Evolutionary conservation across 1,140 invertebrate genomes (phyloP), one percentile per base, ranked within the genome.

Genomic region (Grapholita molesta): DNA sequence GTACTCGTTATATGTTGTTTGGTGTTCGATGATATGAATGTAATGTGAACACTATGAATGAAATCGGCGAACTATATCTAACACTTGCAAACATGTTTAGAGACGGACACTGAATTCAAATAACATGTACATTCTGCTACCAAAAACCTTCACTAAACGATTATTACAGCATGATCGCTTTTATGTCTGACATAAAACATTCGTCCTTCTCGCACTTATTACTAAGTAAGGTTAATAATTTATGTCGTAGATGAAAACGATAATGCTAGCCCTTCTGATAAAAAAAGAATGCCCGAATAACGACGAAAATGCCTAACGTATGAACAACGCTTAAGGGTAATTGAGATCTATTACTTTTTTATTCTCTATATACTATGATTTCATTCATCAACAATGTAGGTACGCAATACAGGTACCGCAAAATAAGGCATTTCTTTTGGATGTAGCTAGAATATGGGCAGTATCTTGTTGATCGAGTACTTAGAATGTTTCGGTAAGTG

Each of bases 301-400:
- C 67, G 68, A 68, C 67, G 68, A 83, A 82, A 80, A 82, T 73
- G 80, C 77, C 79, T 83, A 82, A 76, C 75, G 79, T 79, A 84
- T 86, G 78, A 83, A 84, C 79, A 86, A 87, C 77, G 78, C 86
- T 87, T 87, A 91, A 70, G 78, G 85, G 78, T 91, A 88, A 87
- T 84, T 91, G 88, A 91, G 89, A 91, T 91, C 89, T 85, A 84
- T 86, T 85, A 80, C 85, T 48, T 48, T 83, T 89, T 89, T 87
- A 87, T 73, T 72, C 79, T 88, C 77, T 88, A 90, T 88, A 85
- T 81, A 86, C 81, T 89, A 89, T 86, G 78, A 81, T 82, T 85
- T 85, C 78, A 81, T 75, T 82, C 77, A 64, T 88, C 83, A 87
- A 88, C 83, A 89, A 88, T 82, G 84, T 85, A 90, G 85, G 87